Evolutionary conservation across 2,888 invertebrate species (phyloP), one percentile per base, ranked within the genome.

Genomic region (Rutpela maculata): DNA sequence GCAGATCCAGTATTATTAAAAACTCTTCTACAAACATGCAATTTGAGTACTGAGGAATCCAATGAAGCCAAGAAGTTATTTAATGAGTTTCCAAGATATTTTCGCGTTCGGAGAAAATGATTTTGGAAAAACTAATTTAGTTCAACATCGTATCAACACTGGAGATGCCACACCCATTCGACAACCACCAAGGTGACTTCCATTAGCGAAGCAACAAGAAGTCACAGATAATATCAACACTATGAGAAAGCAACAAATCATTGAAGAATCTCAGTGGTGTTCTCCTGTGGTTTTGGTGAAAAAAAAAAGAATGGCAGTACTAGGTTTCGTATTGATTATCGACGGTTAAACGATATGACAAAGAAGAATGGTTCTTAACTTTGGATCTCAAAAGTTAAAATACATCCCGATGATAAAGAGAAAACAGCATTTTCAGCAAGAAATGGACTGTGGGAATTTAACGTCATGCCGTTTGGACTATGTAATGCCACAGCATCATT

Each of bases 201-300:
- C 59, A 19, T 19, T 59, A 10, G 59, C 22, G 18, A 59, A 59
- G 22, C 59, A 59, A 59, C 59, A 59, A 12, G 59, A 19, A 22
- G 18, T 11, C 2, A 2, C 59, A 5, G 38, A 38, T 38, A 59
- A 19, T 10, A 18, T 59, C 9, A 18, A 59, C 10, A 18, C 18
- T 4, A 59, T 59, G 18, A 11, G 22, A 11, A 26, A 63, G 9
- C 9, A 63, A 26, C 19, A n/a, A 26, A 22, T 62, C 11, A 63
- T 63, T 5, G 63, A 63, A 7, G n/a, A 26, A n/a, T 63, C 63
- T 26, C 63, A 11, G 15, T 35, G n/a, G 63, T 26, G 4, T n/a
- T 63, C 63, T 3, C 63, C 63, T 12, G 35, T 63, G 22, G 63
- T 35, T 0, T 35, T 63, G 26, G 5, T 63, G 35, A n/a, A n/a